phyloP scores from a whole-genome alignment of 2,113 vertebrate genomes.

The Neolamprologus modestus region DNA sequence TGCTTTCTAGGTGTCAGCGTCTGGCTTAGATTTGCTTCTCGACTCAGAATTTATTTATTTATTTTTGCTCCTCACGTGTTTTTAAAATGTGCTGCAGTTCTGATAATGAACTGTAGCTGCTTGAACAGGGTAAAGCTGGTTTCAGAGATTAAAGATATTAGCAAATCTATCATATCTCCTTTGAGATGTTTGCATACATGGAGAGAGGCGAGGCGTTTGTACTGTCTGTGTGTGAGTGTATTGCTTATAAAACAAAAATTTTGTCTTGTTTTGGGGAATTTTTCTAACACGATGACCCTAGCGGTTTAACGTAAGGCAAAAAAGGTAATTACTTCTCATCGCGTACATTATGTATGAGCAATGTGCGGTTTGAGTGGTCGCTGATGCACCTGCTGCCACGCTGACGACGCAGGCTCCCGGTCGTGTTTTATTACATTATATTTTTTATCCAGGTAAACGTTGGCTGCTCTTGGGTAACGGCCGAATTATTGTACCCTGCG shows the following conservation, averaged over 20 bases:
- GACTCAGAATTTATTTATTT: not conserved
- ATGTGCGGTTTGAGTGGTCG: not conserved
- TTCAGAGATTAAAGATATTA: not conserved
- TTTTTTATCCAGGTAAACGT: not conserved
- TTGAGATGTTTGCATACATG: not conserved
- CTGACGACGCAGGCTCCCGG: not conserved
- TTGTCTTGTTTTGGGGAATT: not conserved
- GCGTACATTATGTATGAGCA: not conserved
- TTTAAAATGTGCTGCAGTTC: not conserved
- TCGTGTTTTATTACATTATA: slow-evolving; percentile 28
- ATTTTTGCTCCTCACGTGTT: not conserved
- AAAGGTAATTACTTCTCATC: not conserved
- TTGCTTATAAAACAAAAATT: not conserved
- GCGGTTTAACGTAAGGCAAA: not conserved
- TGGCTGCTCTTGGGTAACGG: not conserved
- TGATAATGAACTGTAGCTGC: not conserved
- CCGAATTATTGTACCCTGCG: not conserved
- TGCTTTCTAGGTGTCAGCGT: not conserved
- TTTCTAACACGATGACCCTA: not conserved
- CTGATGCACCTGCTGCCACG: not conserved
- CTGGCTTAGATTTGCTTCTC: slow-evolving; percentile 15
- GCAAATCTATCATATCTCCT: not conserved
- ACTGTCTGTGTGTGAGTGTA: not conserved
- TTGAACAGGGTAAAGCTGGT: not conserved
- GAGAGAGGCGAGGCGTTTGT: rapidly evolving